Conservation (phyloP, 2,888 invertebrate genomes). For the Drosophila conformis region DNA sequence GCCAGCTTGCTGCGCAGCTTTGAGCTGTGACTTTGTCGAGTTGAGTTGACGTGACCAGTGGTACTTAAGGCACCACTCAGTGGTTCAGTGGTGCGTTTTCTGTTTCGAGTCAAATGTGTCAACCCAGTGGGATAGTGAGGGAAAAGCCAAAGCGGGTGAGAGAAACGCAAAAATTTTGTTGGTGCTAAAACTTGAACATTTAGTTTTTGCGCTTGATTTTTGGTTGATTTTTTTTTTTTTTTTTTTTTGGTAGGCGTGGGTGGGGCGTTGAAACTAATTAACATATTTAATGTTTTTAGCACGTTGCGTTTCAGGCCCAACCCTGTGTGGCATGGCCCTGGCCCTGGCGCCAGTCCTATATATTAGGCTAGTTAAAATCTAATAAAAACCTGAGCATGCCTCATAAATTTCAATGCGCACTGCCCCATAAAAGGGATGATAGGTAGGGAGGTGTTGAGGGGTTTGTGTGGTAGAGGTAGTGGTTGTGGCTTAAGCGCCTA, state of each 20-base stretch:
- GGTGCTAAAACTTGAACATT: slow-evolving; percentile 72
- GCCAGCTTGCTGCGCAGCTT: slow-evolving; percentile 36
- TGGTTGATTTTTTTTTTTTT: background rate
- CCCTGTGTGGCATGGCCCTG: slow-evolving; percentile 49
- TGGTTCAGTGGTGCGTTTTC: slow-evolving; percentile 29
- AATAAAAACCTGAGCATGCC: slow-evolving; percentile 85
- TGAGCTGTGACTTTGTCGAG: slow-evolving; percentile 19
- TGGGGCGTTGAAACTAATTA: slow-evolving; percentile 82
- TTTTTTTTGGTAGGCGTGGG: slow-evolving; percentile 13
- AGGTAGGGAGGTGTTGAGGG: background rate
- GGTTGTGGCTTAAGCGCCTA: slow-evolving; percentile 58
- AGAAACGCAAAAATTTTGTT: slow-evolving; percentile 39
- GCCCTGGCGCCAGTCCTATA: slow-evolving; percentile 59
- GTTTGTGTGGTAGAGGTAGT: slow-evolving; percentile 6
- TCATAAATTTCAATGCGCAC: slow-evolving; percentile 83
- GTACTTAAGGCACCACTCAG: slow-evolving; percentile 65
- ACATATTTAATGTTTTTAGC: slow-evolving; percentile 84
- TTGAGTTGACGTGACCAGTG: slow-evolving; percentile 60
- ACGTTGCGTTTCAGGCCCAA: slow-evolving; percentile 74
- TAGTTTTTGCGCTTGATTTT: slow-evolving; percentile 63
- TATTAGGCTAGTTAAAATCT: slow-evolving; percentile 85
- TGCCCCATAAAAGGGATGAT: slow-evolving; percentile 35
- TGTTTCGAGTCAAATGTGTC: slow-evolving; percentile 55
- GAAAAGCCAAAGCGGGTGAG: background rate
- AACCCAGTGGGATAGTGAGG: slow-evolving; percentile 32